phyloP scores from a whole-genome alignment of 2,797 vertebrate genomes.

The Scomberomorus guttatus region DNA sequence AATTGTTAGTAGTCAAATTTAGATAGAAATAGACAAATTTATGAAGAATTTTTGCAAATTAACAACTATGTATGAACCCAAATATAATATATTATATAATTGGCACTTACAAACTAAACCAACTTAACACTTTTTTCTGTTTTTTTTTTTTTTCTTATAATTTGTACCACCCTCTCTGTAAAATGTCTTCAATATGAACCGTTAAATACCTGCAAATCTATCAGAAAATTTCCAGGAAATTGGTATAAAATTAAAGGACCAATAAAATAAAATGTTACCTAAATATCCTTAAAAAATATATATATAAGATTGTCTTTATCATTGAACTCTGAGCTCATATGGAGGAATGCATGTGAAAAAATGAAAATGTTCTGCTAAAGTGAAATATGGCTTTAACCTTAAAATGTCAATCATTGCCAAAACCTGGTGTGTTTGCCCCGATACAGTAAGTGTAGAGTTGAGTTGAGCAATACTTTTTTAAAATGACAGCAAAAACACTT shows the following conservation, averaged over 20 bases:
- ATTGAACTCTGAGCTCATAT: slow-evolving; percentile 10
- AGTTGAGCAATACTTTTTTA: slow-evolving; percentile 49
- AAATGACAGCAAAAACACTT: slow-evolving; percentile 35
- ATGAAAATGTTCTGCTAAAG: slow-evolving; percentile 49
- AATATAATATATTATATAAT: too few relatives aligned
- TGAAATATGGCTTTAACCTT: slow-evolving; percentile 58
- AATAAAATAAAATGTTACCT: neutral
- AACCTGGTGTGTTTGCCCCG: slow-evolving; percentile 53
- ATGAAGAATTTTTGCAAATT: too few relatives aligned
- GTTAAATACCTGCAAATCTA: neutral
- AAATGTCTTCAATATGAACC: neutral
- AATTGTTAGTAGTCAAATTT: too few relatives aligned
- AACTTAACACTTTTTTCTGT: neutral
- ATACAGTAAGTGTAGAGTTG: slow-evolving; percentile 40
- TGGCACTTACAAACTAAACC: neutral
- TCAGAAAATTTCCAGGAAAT: neutral
- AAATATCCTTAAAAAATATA: neutral
- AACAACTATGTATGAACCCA: neutral
- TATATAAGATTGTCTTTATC: slow-evolving; percentile 3
- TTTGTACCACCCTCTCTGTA: neutral
- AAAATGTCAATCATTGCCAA: slow-evolving; percentile 77
- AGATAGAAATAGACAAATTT: too few relatives aligned
- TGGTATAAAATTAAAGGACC: neutral
- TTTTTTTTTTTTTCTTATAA: too few relatives aligned
- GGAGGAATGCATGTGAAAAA: slow-evolving; percentile 43